Conservation (phyloP, 2,888 invertebrate genomes). For the Dastarcus helophoroides region DNA sequence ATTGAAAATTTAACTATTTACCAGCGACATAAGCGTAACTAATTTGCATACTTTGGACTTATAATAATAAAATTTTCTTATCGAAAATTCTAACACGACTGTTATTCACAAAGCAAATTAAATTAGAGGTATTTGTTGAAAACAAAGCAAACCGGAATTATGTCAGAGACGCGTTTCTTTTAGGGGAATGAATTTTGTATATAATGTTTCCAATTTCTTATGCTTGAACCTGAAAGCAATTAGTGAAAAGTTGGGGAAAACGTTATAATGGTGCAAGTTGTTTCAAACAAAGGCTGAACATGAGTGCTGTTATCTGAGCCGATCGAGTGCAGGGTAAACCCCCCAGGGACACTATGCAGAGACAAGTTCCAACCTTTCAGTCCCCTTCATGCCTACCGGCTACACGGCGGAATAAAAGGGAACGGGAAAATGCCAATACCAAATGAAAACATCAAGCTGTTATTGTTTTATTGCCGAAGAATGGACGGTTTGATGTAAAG, state of each 20-base stretch:
- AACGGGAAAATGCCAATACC: conserved; percentile 12
- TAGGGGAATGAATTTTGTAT: too few relatives aligned
- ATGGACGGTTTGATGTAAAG: background rate
- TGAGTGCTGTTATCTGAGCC: conserved; percentile 31
- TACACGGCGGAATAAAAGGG: conserved; percentile 11
- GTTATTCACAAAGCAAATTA: too few relatives aligned
- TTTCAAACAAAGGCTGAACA: conserved; percentile 29
- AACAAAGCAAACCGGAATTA: too few relatives aligned
- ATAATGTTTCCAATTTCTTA: conserved; percentile 9
- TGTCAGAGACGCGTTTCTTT: too few relatives aligned
- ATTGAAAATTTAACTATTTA: too few relatives aligned
- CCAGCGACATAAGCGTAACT: too few relatives aligned
- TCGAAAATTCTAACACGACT: too few relatives aligned
- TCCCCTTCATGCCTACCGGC: conserved; percentile 8
- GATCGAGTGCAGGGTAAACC: conserved; percentile 25
- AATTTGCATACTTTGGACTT: too few relatives aligned
- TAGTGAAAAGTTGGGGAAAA: conserved; percentile 26
- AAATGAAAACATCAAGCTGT: conserved; percentile 10
- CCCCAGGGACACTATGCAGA: conserved; percentile 14
- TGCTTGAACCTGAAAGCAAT: conserved; percentile 25
- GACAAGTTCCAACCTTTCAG: conserved; percentile 7
- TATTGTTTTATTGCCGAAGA: conserved; percentile 8
- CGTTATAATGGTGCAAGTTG: conserved; percentile 23
- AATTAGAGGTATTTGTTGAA: background rate
- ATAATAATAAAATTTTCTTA: too few relatives aligned